Conservation (phyloP, 1,140 invertebrate genomes). For the Cyphomyrmex costatus region DNA sequence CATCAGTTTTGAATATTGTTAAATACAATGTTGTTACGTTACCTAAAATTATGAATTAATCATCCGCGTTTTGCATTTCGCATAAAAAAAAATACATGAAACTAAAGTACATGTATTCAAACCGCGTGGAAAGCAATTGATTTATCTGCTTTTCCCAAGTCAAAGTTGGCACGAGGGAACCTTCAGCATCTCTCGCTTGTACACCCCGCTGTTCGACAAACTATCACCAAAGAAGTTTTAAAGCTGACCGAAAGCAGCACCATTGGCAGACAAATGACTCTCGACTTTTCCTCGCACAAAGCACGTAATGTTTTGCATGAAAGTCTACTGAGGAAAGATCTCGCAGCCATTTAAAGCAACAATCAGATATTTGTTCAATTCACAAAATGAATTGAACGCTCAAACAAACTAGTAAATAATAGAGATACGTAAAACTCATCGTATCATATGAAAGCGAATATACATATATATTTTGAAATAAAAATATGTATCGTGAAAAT, state of each 20-base stretch:
- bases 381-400: conserved; percentile 1
- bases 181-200: conserved; percentile 67
- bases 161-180: conserved; percentile 53
- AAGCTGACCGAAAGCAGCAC: conserved; percentile 72
- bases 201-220: conserved; percentile 70
- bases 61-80: not conserved
- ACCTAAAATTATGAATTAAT: conserved; percentile 12
- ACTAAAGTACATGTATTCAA: conserved; percentile 54
- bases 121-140: conserved; percentile 59
- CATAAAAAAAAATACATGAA: conserved; percentile 7
- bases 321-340: conserved; percentile 23
- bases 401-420: not conserved
- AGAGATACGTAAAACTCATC: not conserved
- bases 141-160: conserved; percentile 63
- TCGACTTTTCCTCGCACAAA: conserved; percentile 63
- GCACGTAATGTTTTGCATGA: conserved; percentile 63
- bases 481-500: not conserved
- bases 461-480: too few species aligned
- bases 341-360: conserved; percentile 9
- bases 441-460: not conserved
- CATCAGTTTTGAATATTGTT: not conserved
- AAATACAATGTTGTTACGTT: not conserved
- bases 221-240: conserved; percentile 75
- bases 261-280: conserved; percentile 69
- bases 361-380: conserved; percentile 42